Base-by-base conservation (phyloP, 1,140 invertebrate species). In the Pogonus chalceus region DNA sequence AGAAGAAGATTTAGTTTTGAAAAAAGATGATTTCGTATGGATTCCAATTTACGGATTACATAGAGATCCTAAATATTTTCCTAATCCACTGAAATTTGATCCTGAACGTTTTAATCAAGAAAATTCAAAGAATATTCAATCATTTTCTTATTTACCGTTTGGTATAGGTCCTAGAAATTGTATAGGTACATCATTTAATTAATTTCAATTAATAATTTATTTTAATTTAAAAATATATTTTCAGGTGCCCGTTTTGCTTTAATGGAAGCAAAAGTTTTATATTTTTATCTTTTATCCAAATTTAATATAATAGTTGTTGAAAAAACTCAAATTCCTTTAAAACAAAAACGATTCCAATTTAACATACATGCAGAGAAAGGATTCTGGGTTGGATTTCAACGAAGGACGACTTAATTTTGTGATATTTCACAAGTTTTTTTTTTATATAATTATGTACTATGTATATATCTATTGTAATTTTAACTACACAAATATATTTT, bases 41-140 rank as follows among this genome's bases (percentile, higher is more conserved):
- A 81, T 52, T 76, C 81, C 9, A 60, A 73, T 35, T 56, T 67
- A 54, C 82, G 79, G 66, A 43, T 62, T 83, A 7, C 81, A 84
- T 58, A 56, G 61, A 20, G 62, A 73, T 57, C 57, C 64, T 58
- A 68, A 79, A 18, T 53, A 50, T 51, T 54, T 52, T 23, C 52
- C 52, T 3, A 35, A 57, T 26, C 56, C 56, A 2, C 31, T 54
- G 7, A 20, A 47, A 24, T 58, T 56, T 48, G 54, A 58, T 14
- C 26, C 26, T 4, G 26, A 31, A 31, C 4, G 26, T 7, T 31
- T 31, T 60, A 60, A 69, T n/a, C 68, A 73, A n/a, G 65, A 68
- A 51, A 66, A 69, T 39, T 59, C 61, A 18, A 35, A 58, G 1
- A 59, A 70, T 39, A 62, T 68, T 51, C 53, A 67, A 48, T 64